Evolutionary conservation across 2,888 invertebrate species (phyloP).

Genomic region (Apoderus coryli): DNA sequence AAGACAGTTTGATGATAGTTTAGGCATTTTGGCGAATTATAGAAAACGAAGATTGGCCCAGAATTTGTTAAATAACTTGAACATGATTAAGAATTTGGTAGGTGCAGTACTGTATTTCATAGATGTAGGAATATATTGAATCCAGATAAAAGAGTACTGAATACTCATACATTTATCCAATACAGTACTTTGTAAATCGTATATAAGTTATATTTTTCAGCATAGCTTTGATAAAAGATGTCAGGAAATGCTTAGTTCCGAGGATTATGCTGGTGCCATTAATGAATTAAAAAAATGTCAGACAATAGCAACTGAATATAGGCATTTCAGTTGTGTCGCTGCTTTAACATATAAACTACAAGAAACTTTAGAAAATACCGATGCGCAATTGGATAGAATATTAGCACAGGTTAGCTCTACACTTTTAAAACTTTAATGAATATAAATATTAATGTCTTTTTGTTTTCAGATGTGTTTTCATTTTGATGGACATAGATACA

Average conservation of each 20-base stretch:
- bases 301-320: constrained; percentile 68
- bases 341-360: constrained; percentile 75
- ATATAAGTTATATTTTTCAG: constrained; percentile 30
- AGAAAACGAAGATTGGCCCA: constrained; percentile 73
- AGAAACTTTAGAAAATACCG: constrained; percentile 80
- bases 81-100: constrained; percentile 66
- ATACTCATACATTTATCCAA: not conserved
- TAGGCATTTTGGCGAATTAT: constrained; percentile 84
- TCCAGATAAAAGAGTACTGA: not conserved
- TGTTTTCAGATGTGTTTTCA: constrained; percentile 41
- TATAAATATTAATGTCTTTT: constrained; percentile 5
- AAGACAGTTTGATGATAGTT: constrained; percentile 69
- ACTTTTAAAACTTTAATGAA: constrained; percentile 4
- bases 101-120: no score
- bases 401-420: constrained; percentile 44
- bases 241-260: constrained; percentile 64
- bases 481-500: constrained; percentile 67
- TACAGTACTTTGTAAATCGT: not conserved
- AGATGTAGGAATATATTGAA: no score
- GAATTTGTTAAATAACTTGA: constrained; percentile 63
- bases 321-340: constrained; percentile 83
- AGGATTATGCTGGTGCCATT: constrained; percentile 82
- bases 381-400: constrained; percentile 79
- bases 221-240: constrained; percentile 75
- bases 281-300: constrained; percentile 79